Evolutionary conservation across 2,113 vertebrate genomes (phyloP).

Genomic region (Brachypodius melanocephalos): DNA sequence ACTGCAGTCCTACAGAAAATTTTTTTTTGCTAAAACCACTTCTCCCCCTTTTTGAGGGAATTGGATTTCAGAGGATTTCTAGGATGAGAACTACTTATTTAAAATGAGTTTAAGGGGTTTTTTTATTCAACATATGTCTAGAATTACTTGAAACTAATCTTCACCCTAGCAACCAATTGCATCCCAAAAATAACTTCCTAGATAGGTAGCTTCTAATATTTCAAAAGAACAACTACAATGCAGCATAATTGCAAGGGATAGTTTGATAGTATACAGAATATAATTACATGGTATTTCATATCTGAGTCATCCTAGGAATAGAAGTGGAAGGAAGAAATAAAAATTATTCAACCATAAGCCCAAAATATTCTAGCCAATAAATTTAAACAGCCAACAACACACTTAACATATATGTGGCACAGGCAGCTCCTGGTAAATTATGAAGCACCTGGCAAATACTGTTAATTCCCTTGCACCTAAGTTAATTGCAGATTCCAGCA

Average conservation of each 20-base stretch:
- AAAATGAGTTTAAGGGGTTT: neutral
- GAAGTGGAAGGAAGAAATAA: conserved; percentile 13
- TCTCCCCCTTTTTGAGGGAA: neutral
- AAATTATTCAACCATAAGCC: neutral
- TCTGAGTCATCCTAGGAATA: conserved; percentile 1
- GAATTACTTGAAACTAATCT: neutral
- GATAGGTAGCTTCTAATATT: neutral
- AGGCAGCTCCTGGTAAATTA: conserved; percentile 1
- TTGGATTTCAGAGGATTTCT: neutral
- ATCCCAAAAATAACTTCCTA: neutral
- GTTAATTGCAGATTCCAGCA: conserved; percentile 33
- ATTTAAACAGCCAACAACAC: neutral
- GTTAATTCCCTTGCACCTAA: neutral
- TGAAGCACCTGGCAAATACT: neutral
- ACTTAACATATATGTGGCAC: neutral
- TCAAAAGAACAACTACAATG: neutral
- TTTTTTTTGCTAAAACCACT: neutral
- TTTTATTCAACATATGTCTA: neutral
- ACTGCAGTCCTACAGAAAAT: neutral
- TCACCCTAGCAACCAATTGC: neutral
- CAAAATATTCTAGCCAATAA: neutral
- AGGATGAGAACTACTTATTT: neutral
- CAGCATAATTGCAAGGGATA: conserved; percentile 9
- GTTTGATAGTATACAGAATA: neutral
- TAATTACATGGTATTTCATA: conserved; percentile 4